phyloP scores from a whole-genome alignment of 1,140 invertebrate species.

The Brachionus rubens region DNA sequence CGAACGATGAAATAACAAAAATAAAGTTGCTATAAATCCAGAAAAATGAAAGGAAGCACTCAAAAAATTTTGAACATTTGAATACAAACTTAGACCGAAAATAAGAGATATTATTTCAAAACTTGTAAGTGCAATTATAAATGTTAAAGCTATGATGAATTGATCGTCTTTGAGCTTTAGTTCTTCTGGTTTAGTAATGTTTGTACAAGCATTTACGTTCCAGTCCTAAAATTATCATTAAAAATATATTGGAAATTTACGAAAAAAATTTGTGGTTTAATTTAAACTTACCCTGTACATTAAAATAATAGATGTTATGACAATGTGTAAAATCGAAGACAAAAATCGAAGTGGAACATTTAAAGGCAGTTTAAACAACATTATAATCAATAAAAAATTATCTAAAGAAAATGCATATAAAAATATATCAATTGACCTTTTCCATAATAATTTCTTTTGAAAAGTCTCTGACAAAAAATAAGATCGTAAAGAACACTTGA shows the following conservation, averaged over 20 bases:
- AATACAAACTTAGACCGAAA: slow-evolving; percentile 14
- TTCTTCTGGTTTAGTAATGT: neutral
- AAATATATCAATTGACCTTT: no score
- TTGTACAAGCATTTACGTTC: slow-evolving; percentile 25
- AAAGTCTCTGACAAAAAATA: no score
- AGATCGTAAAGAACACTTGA: no score
- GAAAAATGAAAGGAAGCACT: slow-evolving; percentile 29
- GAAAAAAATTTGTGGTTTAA: neutral
- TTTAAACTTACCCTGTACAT: slow-evolving; percentile 29
- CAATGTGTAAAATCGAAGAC: neutral
- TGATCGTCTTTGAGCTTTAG: slow-evolving; percentile 19
- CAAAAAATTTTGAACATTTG: slow-evolving; percentile 35
- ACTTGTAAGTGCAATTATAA: slow-evolving; percentile 13
- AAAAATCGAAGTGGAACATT: slow-evolving; percentile 19
- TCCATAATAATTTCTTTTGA: no score
- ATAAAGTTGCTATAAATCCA: neutral
- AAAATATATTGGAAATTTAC: neutral
- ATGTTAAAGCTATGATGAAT: slow-evolving; percentile 23
- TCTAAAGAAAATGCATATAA: no score
- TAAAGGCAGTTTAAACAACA: slow-evolving; percentile 23
- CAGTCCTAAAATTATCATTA: neutral
- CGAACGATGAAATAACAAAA: slow-evolving; percentile 7
- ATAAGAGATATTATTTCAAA: slow-evolving; percentile 18
- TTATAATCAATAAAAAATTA: no score
- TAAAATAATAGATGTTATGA: slow-evolving; percentile 10